Evolutionary conservation across 1,140 invertebrate genomes (phyloP).

Genomic region (Probaryconus sp.): DNA sequence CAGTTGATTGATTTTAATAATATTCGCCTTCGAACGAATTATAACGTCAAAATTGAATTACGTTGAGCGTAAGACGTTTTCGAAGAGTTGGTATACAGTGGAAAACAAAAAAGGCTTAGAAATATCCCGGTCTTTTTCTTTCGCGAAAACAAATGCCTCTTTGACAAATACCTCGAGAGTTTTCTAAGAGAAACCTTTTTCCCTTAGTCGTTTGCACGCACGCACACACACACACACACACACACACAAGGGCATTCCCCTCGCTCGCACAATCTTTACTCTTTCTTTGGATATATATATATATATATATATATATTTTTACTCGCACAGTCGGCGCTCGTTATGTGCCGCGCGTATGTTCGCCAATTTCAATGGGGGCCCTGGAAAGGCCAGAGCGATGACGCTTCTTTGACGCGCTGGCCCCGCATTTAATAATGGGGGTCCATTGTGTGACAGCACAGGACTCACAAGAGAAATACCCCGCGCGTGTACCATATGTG

Average conservation of each 20-base stretch:
- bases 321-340: not conserved
- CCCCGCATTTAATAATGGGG: constrained; percentile 48
- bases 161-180: too few relatives aligned
- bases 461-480: not conserved
- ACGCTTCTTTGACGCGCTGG: constrained; percentile 25
- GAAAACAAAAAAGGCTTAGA: too few relatives aligned
- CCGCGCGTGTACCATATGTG: constrained; percentile 27
- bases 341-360: constrained; percentile 7
- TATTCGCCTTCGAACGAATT: too few relatives aligned
- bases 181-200: too few relatives aligned
- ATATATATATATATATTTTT: too few relatives aligned
- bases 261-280: not conserved
- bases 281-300: not conserved
- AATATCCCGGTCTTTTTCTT: too few relatives aligned
- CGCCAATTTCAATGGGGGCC: constrained; percentile 29
- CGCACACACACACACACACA: too few relatives aligned
- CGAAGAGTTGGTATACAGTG: too few relatives aligned
- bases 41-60: too few relatives aligned
- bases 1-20: too few relatives aligned
- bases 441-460: constrained; percentile 34
- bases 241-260: constrained; percentile 4
- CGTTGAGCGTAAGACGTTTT: too few relatives aligned
- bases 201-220: not conserved
- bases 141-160: too few relatives aligned
- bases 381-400: constrained; percentile 3